A percentile compares a stretch with the other conserved stretches of the same genome.
Conservation (phyloP, 1,140 invertebrate genomes). For the Bombus cullumanus region DNA sequence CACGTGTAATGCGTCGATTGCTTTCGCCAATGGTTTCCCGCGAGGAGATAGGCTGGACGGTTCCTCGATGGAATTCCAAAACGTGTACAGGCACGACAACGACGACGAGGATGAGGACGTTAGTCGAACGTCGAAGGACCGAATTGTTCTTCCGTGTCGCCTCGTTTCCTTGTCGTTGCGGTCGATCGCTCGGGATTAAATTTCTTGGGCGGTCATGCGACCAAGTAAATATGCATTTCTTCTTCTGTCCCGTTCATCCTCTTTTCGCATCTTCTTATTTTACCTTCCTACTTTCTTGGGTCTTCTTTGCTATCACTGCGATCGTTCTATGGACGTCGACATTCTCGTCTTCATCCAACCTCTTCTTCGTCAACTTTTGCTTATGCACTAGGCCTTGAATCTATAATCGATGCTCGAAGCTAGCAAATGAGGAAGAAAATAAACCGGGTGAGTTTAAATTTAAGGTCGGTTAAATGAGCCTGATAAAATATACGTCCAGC, state of each 20-base stretch:
- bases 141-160: conserved; percentile 68
- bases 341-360: neutral
- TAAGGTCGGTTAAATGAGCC: conserved; percentile 27
- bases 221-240: conserved; percentile 56
- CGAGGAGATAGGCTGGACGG: neutral
- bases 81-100: conserved; percentile 13
- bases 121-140: conserved; percentile 37
- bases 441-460: conserved; percentile 15
- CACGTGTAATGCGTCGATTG: conserved; percentile 44
- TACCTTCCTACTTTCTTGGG: neutral
- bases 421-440: conserved; percentile 7
- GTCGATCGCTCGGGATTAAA: conserved; percentile 66
- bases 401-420: conserved; percentile 44
- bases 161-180: conserved; percentile 66
- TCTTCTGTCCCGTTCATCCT: conserved; percentile 32
- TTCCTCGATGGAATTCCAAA: conserved; percentile 41
- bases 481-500: conserved; percentile 7
- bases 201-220: conserved; percentile 60
- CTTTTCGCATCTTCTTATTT: conserved; percentile 7
- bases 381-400: neutral
- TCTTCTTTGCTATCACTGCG: neutral
- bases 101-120: conserved; percentile 19
- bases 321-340: neutral
- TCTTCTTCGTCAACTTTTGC: neutral
- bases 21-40: conserved; percentile 35